A percentile compares a stretch with the other conserved stretches of the same genome.
Conservation (phyloP, 92 coral and sea anemone species). For the Scolanthus callimorphus region DNA sequence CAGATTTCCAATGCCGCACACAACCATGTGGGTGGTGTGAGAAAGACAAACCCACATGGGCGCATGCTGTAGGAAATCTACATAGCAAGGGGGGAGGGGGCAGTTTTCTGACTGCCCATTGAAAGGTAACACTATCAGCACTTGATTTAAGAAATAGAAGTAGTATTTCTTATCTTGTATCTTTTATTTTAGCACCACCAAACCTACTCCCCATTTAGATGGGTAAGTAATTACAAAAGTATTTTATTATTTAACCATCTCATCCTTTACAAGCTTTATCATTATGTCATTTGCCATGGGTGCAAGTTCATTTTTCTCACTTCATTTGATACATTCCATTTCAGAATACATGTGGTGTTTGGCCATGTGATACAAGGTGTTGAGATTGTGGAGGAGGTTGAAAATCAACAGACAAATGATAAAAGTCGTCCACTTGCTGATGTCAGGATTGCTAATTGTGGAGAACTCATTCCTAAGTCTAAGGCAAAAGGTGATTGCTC, state of each 20-base stretch:
- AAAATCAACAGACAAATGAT: slow-evolving; percentile 75
- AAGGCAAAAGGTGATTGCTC: slow-evolving; percentile 63
- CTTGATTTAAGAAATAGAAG: too few relatives aligned
- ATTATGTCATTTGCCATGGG: neutral
- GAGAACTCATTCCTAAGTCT: slow-evolving; percentile 90
- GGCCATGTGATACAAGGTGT: slow-evolving; percentile 92
- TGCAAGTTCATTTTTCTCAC: neutral
- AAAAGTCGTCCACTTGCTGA: slow-evolving; percentile 80
- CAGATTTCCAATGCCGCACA: too few relatives aligned
- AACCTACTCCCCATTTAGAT: slow-evolving; percentile 91
- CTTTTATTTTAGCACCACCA: slow-evolving; percentile 88
- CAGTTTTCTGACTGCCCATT: too few relatives aligned
- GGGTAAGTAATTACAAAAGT: slow-evolving; percentile 62
- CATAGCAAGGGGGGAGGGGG: too few relatives aligned
- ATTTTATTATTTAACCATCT: neutral
- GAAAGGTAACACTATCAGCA: too few relatives aligned
- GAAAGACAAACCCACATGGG: too few relatives aligned
- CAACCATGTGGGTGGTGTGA: too few relatives aligned
- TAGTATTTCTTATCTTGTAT: too few relatives aligned
- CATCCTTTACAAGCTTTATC: neutral
- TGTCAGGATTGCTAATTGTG: slow-evolving; percentile 80
- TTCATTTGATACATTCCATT: neutral
- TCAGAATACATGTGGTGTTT: slow-evolving; percentile 87
- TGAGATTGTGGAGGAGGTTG: slow-evolving; percentile 77
- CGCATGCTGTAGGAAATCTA: too few relatives aligned